Evolutionary conservation across 2,888 invertebrate species (phyloP).

Genomic region (Dastarcus helophoroides): DNA sequence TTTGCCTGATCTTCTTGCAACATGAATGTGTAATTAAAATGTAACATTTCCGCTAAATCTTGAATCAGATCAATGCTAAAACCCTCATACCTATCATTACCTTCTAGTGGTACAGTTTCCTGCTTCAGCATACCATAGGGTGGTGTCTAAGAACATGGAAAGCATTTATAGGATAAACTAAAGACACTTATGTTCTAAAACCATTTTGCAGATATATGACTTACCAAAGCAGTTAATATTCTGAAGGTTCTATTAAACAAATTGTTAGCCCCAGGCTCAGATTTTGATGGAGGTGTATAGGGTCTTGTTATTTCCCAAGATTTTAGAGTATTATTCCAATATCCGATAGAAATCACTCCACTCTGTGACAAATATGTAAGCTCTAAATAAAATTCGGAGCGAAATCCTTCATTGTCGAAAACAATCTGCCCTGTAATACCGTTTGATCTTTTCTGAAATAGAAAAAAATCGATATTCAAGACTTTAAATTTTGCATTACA

Average conservation of each 20-base stretch:
- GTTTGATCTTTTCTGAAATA: constrained; percentile 48
- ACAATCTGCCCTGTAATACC: constrained; percentile 67
- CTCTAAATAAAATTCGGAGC: constrained; percentile 58
- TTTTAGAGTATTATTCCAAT: constrained; percentile 48
- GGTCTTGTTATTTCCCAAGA: constrained; percentile 12
- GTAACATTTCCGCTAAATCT: constrained; percentile 62
- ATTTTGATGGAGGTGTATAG: constrained; percentile 7
- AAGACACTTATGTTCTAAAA: neutral
- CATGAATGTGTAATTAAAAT: constrained; percentile 73
- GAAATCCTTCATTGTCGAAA: constrained; percentile 68
- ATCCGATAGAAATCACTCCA: constrained; percentile 54
- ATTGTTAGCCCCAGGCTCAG: constrained; percentile 42
- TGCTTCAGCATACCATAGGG: constrained; percentile 84
- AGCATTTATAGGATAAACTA: neutral
- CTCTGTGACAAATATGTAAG: constrained; percentile 51
- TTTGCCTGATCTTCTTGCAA: constrained; percentile 66
- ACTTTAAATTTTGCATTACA: too few relatives aligned
- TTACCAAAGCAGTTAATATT: constrained; percentile 63
- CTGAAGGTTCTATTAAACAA: constrained; percentile 61
- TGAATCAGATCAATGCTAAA: constrained; percentile 81
- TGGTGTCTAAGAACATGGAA: constrained; percentile 47
- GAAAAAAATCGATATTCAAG: too few relatives aligned
- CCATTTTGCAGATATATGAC: constrained; percentile 13
- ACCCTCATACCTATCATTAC: constrained; percentile 78
- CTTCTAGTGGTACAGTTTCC: constrained; percentile 49